Base-by-base conservation (phyloP, 2,888 invertebrate species). In the Sarcophaga rosellei region DNA sequence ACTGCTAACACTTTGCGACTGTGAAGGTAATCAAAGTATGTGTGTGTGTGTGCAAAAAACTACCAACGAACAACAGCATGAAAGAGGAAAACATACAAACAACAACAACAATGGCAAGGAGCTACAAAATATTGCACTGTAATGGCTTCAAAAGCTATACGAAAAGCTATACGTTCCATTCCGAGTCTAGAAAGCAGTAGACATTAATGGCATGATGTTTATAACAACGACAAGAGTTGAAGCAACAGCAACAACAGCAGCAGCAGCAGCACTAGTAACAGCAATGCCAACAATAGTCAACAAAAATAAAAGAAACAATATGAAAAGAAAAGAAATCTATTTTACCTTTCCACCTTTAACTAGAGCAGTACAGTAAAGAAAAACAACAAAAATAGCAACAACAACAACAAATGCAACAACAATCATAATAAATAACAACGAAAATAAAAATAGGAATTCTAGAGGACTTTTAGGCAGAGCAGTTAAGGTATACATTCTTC, bases 151-250 rank as follows among this genome's bases (percentile, higher is more conserved):
- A 84, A 79, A 84, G 70, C 61, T 84, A 70, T 75, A 75, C 65
- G 17, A 12, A 15, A 12, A 53, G 17, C 53, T 17, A 17, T 53
- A 53, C 53, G 69, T 62, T 75, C 75, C 53, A 75, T 53, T 15
- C 53, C 53, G 15, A 53, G 17, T 35, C 53, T 53, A 53, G 8
- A 53, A 80, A 84, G 84, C 79, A 53, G 15, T 84, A 84, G 84
- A 84, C 84, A 80, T 84, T 84, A 84, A 75, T 80, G 79, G 79
- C 84, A 76, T 84, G 84, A 80, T 84, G 84, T 84, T 80, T 65
- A 70, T 84, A 79, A n/a, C 69, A 79, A 47, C 79, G 59, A 59
- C 59, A 72, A 17, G 15, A 66, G 57, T 25, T 70, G 12, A 61
- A 79, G 21, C 69, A 70, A 63, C 68, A 59, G 65, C 73, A 59